Evolutionary conservation across 2,113 vertebrate genomes (phyloP).

Genomic region (Chlorodrepanis virens): DNA sequence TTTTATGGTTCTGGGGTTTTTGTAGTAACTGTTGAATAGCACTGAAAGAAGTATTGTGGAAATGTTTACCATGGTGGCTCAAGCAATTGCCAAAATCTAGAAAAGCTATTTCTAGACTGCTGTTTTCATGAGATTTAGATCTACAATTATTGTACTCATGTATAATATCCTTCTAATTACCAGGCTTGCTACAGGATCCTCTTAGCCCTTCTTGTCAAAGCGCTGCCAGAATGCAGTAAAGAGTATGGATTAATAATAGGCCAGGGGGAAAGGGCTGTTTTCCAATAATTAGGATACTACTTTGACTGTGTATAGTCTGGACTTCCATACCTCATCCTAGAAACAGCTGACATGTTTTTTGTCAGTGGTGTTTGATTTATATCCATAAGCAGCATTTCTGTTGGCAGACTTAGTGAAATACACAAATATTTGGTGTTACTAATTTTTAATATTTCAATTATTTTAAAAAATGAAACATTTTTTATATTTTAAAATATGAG

Average conservation of each 20-base stretch:
- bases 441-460: not conserved
- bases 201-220: not conserved
- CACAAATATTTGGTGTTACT: not conserved
- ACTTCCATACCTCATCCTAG: not conserved
- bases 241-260: not conserved
- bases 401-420: not conserved
- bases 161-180: not conserved
- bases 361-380: not conserved
- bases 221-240: not conserved
- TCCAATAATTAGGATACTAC: not conserved
- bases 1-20: not conserved
- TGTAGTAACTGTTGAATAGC: not conserved
- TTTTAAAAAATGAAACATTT: not conserved
- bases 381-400: not conserved
- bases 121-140: not conserved
- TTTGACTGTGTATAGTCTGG: not conserved
- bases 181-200: not conserved
- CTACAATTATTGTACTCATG: not conserved
- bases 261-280: not conserved
- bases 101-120: not conserved
- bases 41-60: not conserved
- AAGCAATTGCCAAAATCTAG: not conserved
- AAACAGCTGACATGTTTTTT: not conserved
- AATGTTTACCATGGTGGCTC: not conserved
- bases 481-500: not conserved